These are phyloP conservation scores for Dasypogon diadema DNA, from an alignment of 2,888 invertebrate genomes.

Conservation along the genomic window DNA sequence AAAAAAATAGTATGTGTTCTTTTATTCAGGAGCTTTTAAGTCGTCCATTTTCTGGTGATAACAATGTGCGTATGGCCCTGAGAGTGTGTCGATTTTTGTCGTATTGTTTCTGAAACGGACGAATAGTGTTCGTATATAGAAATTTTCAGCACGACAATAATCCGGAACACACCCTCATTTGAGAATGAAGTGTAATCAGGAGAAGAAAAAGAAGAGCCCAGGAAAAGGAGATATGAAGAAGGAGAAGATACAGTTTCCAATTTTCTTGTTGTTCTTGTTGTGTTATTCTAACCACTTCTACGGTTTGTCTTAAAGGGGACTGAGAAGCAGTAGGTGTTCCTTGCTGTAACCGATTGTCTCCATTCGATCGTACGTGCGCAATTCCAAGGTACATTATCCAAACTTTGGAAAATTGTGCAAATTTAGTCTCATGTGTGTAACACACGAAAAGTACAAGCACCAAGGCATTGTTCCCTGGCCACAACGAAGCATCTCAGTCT, in stretches of 20 bases:
- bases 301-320: too few relatives aligned
- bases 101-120: neutral
- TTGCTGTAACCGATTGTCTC: too few relatives aligned
- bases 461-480: neutral
- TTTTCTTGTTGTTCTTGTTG: neutral
- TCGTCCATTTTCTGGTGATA: neutral
- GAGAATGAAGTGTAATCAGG: neutral
- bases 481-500: neutral
- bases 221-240: neutral
- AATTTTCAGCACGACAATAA: neutral
- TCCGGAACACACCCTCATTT: neutral
- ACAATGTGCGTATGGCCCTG: neutral
- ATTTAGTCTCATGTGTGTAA: too few relatives aligned
- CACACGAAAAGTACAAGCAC: neutral
- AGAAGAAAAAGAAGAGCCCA: neutral
- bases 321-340: neutral
- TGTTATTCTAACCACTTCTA: too few relatives aligned
- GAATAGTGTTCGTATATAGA: neutral
- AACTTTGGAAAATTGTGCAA: neutral
- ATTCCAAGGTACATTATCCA: neutral
- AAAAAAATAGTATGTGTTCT: too few relatives aligned
- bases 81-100: neutral
- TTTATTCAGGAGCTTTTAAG: neutral
- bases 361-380: conserved; percentile 11
- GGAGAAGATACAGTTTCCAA: neutral